A percentile compares a stretch with the other conserved stretches of the same genome.
Conservation (phyloP, 2,797 vertebrate genomes). For the Myotis findleyi region DNA sequence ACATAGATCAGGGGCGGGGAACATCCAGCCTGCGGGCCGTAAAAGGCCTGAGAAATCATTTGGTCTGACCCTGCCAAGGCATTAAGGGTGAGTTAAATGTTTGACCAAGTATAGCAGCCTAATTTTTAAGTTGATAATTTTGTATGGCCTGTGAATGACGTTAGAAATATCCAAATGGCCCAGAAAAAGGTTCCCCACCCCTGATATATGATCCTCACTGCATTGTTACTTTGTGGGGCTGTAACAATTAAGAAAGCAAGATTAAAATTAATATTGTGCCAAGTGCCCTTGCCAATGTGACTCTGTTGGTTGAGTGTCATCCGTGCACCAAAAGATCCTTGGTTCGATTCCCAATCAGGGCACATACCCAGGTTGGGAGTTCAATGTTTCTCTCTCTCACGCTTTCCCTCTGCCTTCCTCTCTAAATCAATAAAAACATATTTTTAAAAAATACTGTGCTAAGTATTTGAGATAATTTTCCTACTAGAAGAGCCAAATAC, state of each 20-base stretch:
- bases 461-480: slow-evolving; percentile 39
- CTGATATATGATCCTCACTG: neutral
- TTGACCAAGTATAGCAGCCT: too few relatives aligned
- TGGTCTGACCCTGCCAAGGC: too few relatives aligned
- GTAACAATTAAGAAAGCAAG: neutral
- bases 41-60: too few relatives aligned
- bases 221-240: neutral
- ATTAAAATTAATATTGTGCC: slow-evolving; percentile 24
- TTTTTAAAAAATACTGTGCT: neutral
- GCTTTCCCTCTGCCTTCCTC: neutral
- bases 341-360: neutral
- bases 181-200: too few relatives aligned
- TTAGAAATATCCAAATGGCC: too few relatives aligned
- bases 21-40: too few relatives aligned
- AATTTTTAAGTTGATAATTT: too few relatives aligned
- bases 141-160: too few relatives aligned
- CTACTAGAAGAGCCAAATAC: neutral
- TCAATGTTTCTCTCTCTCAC: neutral
- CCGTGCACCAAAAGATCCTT: neutral
- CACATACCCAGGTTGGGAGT: neutral
- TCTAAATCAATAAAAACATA: neutral
- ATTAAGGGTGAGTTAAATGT: too few relatives aligned
- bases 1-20: neutral
- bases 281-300: neutral
- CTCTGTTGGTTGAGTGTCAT: neutral